Evolutionary conservation across 2,113 vertebrate genomes (phyloP), one percentile per base, ranked within the genome.

Genomic region (Macrotis lagotis): DNA sequence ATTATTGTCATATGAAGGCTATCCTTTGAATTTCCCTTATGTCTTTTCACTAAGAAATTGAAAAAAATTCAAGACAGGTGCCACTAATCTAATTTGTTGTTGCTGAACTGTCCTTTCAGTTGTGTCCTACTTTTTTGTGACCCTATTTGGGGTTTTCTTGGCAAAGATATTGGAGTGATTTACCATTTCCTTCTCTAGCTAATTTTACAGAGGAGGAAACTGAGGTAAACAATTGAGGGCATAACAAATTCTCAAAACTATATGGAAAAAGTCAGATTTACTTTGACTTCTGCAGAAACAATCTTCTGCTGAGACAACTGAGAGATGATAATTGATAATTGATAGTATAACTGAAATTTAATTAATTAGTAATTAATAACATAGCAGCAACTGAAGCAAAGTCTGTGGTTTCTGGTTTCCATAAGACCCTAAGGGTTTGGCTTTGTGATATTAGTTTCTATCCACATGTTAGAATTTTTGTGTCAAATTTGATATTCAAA

Each of bases 11-110:
- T 48, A 6, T 88, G 74, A 92, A 88, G 9, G 16, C 48, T 48
- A 2, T 12, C 51, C 66, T 44, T 83, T 83, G 66, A 83, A 83
- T 83, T 83, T 83, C 19, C 6, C 2, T 44, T 83, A 44, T 83
- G 66, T 44, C n/a, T 83, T 83, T 83, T 83, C 66, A 44, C 16
- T 94, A 5, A 93, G 44, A 96, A 91, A 55, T 50, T 24, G n/a
- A 89, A 89, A 47, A 50, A 94, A 55, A 37, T 19, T 26, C 66
- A 47, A 50, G 89, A 74, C n/a, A 94, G 92, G n/a, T 53, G 88
- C 66, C 92, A 59, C 48, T 95, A 91, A 55, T 92, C 49, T 96
- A 91, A 90, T 90, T 51, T 93, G 92, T 25, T 93, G 10, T 59
- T 66, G 28, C 16, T 66, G 55, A 14, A 14, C 31, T 37, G 31